Evolutionary conservation across 2,888 invertebrate genomes (phyloP).

Genomic region (Drosophila atroscutellata): DNA sequence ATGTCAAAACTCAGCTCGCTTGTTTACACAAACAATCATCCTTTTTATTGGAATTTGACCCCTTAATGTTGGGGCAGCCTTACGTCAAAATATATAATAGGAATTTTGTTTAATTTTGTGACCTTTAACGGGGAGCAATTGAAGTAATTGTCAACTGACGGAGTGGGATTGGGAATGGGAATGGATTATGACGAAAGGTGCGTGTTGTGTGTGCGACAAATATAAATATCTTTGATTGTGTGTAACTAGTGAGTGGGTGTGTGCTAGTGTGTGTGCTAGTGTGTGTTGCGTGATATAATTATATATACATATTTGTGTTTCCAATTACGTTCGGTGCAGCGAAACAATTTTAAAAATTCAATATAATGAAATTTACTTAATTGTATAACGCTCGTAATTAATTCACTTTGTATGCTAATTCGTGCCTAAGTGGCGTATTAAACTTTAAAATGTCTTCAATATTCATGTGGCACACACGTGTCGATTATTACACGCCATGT

Average conservation of each 20-base stretch:
- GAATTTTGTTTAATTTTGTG: constrained; percentile 8
- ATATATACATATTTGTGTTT: constrained; percentile 74
- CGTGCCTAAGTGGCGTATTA: constrained; percentile 79
- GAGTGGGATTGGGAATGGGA: not conserved
- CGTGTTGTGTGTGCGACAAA: constrained; percentile 33
- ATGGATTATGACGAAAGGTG: constrained; percentile 30
- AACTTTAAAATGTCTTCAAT: constrained; percentile 81
- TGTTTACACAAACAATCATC: not conserved
- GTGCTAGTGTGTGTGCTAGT: constrained; percentile 7
- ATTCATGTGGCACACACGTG: constrained; percentile 74
- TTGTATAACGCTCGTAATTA: constrained; percentile 82
- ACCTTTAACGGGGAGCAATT: constrained; percentile 22
- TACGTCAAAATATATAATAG: not conserved
- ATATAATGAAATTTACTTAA: constrained; percentile 83
- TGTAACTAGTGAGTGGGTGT: not conserved
- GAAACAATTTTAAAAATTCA: constrained; percentile 80
- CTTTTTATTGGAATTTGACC: not conserved
- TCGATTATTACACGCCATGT: constrained; percentile 73
- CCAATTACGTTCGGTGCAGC: constrained; percentile 72
- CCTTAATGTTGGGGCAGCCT: not conserved
- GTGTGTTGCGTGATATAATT: constrained; percentile 56
- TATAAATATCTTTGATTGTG: constrained; percentile 25
- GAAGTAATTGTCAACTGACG: constrained; percentile 6
- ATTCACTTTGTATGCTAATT: constrained; percentile 82
- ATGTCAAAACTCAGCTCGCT: not conserved